Evolutionary conservation across 2,888 invertebrate species (phyloP).

Genomic region (Parapristionchus giblindavisi): DNA sequence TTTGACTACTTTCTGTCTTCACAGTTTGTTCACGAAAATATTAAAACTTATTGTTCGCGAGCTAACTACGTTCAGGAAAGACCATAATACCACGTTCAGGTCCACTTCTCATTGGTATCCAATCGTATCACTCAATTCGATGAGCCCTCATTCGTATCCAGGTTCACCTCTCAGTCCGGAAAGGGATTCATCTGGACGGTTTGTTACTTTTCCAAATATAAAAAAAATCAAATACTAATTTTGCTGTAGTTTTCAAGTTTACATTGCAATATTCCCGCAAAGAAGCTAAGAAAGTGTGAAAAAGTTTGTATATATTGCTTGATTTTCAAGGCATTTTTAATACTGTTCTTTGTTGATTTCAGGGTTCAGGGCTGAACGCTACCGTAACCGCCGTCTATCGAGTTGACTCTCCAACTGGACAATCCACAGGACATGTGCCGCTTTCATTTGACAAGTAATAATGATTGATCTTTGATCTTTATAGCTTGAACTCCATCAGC

Average conservation of each 20-base stretch:
- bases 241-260: neutral
- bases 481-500: neutral
- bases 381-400: slow-evolving; percentile 61
- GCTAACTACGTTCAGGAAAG: neutral
- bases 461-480: neutral
- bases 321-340: neutral
- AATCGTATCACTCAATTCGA: slow-evolving; percentile 58
- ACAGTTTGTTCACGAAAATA: no score
- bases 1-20: no score
- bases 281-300: neutral
- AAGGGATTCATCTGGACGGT: slow-evolving; percentile 66
- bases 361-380: slow-evolving; percentile 65
- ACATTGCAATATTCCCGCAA: neutral
- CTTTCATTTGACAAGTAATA: slow-evolving; percentile 63
- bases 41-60: neutral
- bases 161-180: slow-evolving; percentile 52
- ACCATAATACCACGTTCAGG: slow-evolving; percentile 42
- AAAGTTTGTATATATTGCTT: neutral
- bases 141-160: slow-evolving; percentile 55
- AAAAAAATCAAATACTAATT: no score
- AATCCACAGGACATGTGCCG: slow-evolving; percentile 64
- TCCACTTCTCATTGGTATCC: slow-evolving; percentile 56
- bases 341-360: no score
- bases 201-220: slow-evolving; percentile 32
- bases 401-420: slow-evolving; percentile 57